Evolutionary conservation across 2,888 invertebrate genomes (phyloP), one percentile per base, ranked within the genome.

Genomic region (Temnothorax unifasciatus): DNA sequence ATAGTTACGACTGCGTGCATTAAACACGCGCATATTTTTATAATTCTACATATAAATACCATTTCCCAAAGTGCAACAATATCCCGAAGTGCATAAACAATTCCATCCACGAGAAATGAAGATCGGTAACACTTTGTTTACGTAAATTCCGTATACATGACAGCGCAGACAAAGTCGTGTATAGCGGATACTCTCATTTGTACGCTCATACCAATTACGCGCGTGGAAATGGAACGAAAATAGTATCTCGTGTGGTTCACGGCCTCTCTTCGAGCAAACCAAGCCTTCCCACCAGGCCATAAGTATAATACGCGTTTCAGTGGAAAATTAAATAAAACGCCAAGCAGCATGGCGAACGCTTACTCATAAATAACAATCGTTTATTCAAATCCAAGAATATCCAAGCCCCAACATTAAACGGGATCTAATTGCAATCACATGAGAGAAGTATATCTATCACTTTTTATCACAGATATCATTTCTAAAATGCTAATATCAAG

Each of bases 221-320:
- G 34, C 34, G 73, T 79, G 71, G 71, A 71, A 79, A 79, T 79
- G 73, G 57, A 79, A 79, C 79, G 73, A 79, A 79, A 79, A 79
- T 79, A 79, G 79, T 79, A 69, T 69, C 77, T 34, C 71, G 15
- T 2, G 73, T 11, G 47, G 79, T 59, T 71, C 73, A 73, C 21
- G 71, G 18, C 2, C 57, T 68, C 47, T 47, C 73, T 79, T 71
- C 71, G 71, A 71, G 57, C 57, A 68, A 68, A 4, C 18, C 44
- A 9, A 25, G 18, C 47, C 66, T 66, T 25, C 34, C 47, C 1
- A 57, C 21, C 41, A 41, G 41, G n/a, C 54, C 57, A n/a, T n/a
- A 79, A 69, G 59, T 73, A 59, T 71, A 79, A 73, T 73, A 71
- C 21, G 41, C 34, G 47, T 29, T 57, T 57, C 41, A 9, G 18